Percentiles rank a stretch among this genome's conserved stretches.
Conservation (phyloP, 1,140 invertebrate genomes). For the Drosophila takahashii region DNA sequence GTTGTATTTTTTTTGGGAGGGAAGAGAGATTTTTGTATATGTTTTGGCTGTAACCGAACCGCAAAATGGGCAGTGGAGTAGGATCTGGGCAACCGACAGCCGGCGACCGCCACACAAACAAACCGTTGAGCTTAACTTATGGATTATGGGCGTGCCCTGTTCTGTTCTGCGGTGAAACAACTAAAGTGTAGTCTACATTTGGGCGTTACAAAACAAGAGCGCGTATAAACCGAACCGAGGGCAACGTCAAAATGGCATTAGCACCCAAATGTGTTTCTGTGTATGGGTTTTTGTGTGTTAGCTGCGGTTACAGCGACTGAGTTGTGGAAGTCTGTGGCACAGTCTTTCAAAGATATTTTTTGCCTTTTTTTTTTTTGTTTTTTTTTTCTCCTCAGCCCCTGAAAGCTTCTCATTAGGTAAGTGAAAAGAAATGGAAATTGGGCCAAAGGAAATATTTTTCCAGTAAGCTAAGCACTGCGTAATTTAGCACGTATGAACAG, state of each 20-base stretch:
- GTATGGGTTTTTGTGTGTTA: slow-evolving; percentile 17
- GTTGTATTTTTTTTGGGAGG: slow-evolving; percentile 49
- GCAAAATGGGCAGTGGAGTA: slow-evolving; percentile 17
- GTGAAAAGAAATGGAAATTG: slow-evolving; percentile 35
- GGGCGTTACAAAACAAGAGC: slow-evolving; percentile 35
- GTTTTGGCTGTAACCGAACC: slow-evolving; percentile 50
- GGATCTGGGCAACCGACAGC: slow-evolving; percentile 37
- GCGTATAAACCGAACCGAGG: slow-evolving; percentile 40
- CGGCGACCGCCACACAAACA: slow-evolving; percentile 47
- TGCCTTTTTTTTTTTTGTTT: not conserved
- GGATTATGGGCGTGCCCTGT: slow-evolving; percentile 71
- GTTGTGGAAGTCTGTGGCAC: slow-evolving; percentile 19
- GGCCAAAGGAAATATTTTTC: not conserved
- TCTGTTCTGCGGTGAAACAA: slow-evolving; percentile 47
- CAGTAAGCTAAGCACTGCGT: slow-evolving; percentile 14
- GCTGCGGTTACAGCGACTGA: slow-evolving; percentile 30
- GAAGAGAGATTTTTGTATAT: slow-evolving; percentile 24
- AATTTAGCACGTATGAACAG: slow-evolving; percentile 10
- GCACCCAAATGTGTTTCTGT: slow-evolving; percentile 31
- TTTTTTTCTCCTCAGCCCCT: slow-evolving; percentile 9
- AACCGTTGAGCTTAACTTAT: slow-evolving; percentile 65
- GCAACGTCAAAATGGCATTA: slow-evolving; percentile 54
- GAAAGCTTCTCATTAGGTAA: slow-evolving; percentile 51
- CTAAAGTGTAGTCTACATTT: slow-evolving; percentile 70
- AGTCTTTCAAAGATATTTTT: slow-evolving; percentile 14